Evolutionary conservation across 2,888 invertebrate species (phyloP), one percentile per base, ranked within the genome.

Genomic region (Habrosyne pyritoides): DNA sequence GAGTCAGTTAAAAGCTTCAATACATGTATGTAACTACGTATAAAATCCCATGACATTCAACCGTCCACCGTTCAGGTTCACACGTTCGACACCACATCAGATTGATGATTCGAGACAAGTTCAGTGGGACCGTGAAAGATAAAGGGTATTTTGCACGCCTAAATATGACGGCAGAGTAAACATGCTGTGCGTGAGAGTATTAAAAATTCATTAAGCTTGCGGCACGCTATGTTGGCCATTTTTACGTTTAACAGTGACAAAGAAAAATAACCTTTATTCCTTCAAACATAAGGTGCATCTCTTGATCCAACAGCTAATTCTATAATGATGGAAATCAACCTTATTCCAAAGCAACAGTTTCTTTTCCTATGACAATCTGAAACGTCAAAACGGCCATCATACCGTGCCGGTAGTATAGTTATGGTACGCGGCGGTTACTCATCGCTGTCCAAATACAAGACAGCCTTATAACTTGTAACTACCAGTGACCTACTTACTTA

Each of bases 91-190:
- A 54, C 24, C 53, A 51, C 18, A 47, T 26, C 10, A 53, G 57
- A 61, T 58, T 63, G 70, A 70, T 69, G 66, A 72, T 71, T 71
- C 61, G 65, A 64, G 69, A 67, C 60, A 55, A 69, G 73, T 75
- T 69, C 62, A 64, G 64, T 63, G 60, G 57, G 59, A 67, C 65
- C 64, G 67, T 54, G 56, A 61, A 55, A 62, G 62, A 64, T 69
- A 65, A 33, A 66, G 63, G 61, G 60, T 60, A 71, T 74, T 75
- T 72, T 69, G 72, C 71, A 68, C 66, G 59, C 62, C 60, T 58
- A 58, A 60, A 54, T 57, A 61, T 80, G 76, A 81, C 79, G 78
- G 79, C 81, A 83, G 56, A 59, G 61, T 68, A 69, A 71, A 72
- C 69, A 73, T 59, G 69, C 69, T 71, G 76, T 66, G 79, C 73